Conservation (phyloP, 2,797 vertebrate species). For the Pseudochromis fuscus region DNA sequence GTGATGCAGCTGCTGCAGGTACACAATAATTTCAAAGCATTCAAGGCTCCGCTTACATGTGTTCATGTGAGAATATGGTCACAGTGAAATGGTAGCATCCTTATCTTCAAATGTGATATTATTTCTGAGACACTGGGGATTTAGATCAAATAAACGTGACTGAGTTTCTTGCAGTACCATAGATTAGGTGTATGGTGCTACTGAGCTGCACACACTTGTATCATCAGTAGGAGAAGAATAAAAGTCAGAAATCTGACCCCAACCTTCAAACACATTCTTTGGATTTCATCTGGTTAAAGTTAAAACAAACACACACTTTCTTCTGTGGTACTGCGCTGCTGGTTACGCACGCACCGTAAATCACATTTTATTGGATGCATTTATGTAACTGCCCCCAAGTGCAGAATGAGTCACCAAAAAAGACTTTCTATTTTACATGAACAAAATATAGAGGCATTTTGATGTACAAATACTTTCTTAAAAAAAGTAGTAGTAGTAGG, state of each 20-base stretch:
- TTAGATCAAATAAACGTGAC: neutral
- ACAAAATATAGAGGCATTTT: neutral
- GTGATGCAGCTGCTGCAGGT: slow-evolving; percentile 98
- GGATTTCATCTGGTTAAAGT: too few species aligned
- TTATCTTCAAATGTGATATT: too few species aligned
- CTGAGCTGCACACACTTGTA: slow-evolving; percentile 11
- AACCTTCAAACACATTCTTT: too few species aligned
- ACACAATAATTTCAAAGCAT: slow-evolving; percentile 14
- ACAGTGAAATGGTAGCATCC: too few species aligned
- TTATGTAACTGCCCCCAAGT: neutral
- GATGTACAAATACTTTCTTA: neutral
- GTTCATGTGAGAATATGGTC: too few species aligned
- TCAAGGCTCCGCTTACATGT: too few species aligned
- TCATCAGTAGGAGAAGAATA: neutral
- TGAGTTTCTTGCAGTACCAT: neutral
- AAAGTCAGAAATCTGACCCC: neutral
- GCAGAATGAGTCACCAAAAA: neutral
- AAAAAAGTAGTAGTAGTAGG: too few species aligned
- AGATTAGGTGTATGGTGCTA: neutral
- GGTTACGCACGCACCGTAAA: neutral
- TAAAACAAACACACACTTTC: neutral
- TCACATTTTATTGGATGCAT: neutral
- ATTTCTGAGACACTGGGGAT: neutral
- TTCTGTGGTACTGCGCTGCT: neutral
- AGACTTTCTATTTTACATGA: neutral